These are phyloP conservation scores for Pseudococcus jackbeardsleyi DNA, from an alignment of 2,888 invertebrate species.

Conservation along the genomic window DNA sequence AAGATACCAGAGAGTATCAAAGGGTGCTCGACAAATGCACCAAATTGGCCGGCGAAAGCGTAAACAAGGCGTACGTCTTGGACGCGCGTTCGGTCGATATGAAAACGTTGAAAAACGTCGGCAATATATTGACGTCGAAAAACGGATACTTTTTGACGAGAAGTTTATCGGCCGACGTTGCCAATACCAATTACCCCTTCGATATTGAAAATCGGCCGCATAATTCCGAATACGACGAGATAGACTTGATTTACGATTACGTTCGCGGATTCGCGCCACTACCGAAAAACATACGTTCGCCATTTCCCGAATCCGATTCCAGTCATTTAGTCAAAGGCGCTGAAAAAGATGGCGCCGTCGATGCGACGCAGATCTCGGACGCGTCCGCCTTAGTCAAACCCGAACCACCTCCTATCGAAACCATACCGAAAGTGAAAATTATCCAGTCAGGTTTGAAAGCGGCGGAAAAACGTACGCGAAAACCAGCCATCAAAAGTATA, in stretches of 20 bases:
- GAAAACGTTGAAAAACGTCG: constrained; percentile 65
- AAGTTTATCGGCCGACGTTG: constrained; percentile 84
- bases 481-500: constrained; percentile 75
- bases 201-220: constrained; percentile 77
- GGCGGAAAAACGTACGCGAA: constrained; percentile 81
- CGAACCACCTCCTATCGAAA: constrained; percentile 92
- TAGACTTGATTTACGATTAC: constrained; percentile 96
- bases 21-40: constrained; percentile 84
- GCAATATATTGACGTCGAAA: constrained; percentile 65
- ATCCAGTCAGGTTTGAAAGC: constrained; percentile 69
- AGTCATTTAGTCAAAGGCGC: constrained; percentile 56
- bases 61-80: constrained; percentile 84
- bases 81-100: constrained; percentile 83
- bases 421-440: constrained; percentile 87
- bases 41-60: constrained; percentile 81
- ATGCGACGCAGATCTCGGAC: constrained; percentile 69
- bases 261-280: constrained; percentile 92
- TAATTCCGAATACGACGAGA: constrained; percentile 91
- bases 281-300: constrained; percentile 83
- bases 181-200: constrained; percentile 69
- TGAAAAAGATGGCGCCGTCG: not conserved
- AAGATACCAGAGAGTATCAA: constrained; percentile 78
- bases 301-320: constrained; percentile 69
- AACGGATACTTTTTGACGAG: constrained; percentile 75
- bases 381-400: constrained; percentile 73